These are phyloP conservation scores for Mustela nigripes DNA, from an alignment of 2,113 vertebrate genomes.

Conservation along the genomic window DNA sequence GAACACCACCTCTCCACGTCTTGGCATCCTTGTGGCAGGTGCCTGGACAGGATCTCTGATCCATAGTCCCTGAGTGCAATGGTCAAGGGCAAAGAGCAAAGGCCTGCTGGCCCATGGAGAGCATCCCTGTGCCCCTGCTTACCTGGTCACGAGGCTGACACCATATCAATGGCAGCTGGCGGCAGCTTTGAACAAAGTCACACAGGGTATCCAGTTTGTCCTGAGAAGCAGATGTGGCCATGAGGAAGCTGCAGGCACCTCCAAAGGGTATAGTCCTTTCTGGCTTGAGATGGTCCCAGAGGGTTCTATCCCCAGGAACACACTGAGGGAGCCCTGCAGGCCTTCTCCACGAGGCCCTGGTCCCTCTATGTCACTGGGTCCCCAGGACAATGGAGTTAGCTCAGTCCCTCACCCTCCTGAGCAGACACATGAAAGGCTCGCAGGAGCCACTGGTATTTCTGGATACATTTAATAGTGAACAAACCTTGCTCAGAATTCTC, in stretches of 20 bases:
- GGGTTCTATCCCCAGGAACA: not conserved
- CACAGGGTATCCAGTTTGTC: constrained; percentile 92
- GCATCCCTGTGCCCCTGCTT: constrained; percentile 40
- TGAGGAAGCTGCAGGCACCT: not conserved
- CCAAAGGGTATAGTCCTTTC: not conserved
- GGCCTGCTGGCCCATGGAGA: not conserved
- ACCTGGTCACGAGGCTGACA: constrained; percentile 93
- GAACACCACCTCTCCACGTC: not conserved
- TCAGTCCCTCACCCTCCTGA: not conserved
- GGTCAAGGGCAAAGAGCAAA: not conserved
- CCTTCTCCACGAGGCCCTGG: no score
- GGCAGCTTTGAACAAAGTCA: constrained; percentile 92
- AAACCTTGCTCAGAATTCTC: not conserved
- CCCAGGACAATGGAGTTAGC: not conserved
- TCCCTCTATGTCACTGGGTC: no score
- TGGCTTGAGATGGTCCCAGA: not conserved
- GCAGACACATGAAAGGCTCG: not conserved
- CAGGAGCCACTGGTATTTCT: not conserved
- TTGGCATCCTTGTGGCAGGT: not conserved
- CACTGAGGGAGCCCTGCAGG: no score
- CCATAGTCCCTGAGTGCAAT: not conserved
- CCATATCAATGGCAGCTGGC: constrained; percentile 93
- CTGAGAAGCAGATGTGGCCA: constrained; percentile 76
- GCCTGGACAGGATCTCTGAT: not conserved
- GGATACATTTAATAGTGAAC: not conserved